A percentile compares a stretch with the other conserved stretches of the same genome.
Conservation (phyloP, 2,888 invertebrate species). For the Ophraella communa region DNA sequence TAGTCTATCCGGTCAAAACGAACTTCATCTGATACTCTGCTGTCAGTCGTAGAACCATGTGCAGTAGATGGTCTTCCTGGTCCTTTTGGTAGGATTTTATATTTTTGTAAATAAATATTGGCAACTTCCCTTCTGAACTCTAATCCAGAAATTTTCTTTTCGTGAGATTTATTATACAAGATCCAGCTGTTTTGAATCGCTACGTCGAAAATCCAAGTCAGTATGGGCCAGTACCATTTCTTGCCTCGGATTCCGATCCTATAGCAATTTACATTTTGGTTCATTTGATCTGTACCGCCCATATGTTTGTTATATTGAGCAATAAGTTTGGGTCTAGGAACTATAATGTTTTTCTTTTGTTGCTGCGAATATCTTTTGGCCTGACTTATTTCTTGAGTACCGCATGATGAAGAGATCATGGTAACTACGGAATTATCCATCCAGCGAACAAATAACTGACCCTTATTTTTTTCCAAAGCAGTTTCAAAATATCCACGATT, state of each 20-base stretch:
- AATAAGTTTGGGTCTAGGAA: no score
- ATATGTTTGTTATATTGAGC: no score
- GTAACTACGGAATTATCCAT: not conserved
- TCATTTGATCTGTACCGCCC: not conserved
- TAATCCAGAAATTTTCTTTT: not conserved
- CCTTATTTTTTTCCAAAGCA: not conserved
- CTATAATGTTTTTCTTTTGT: no score
- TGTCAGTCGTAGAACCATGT: no score
- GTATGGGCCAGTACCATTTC: not conserved
- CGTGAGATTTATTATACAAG: no score
- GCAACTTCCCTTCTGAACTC: not conserved
- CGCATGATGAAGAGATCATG: not conserved
- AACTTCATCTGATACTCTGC: no score
- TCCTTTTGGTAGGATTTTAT: not conserved
- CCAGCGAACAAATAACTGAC: not conserved
- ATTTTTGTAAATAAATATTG: not conserved
- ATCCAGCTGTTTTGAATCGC: not conserved
- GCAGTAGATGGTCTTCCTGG: no score
- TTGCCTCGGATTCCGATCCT: not conserved
- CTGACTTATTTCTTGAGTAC: not conserved
- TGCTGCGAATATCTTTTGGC: no score
- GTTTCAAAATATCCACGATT: not conserved
- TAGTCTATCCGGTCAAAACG: no score
- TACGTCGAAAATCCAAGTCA: not conserved
- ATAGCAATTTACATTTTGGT: not conserved